phyloP scores from a whole-genome alignment of 2,113 vertebrate species.

The Choloepus hoffmanni region DNA sequence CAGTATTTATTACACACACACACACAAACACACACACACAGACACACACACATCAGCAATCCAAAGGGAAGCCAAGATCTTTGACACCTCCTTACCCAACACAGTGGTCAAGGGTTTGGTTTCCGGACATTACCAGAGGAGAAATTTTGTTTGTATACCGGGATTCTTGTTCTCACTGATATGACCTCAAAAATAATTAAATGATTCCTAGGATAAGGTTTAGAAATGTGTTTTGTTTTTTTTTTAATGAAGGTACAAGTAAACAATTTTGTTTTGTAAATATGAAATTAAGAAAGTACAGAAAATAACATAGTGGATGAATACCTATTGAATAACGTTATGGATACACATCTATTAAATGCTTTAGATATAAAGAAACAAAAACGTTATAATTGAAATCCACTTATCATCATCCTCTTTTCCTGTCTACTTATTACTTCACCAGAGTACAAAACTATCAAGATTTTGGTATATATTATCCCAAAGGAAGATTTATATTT shows the following conservation, averaged over 20 bases:
- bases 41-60: too few relatives aligned
- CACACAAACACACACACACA: too few relatives aligned
- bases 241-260: not conserved
- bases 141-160: not conserved
- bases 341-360: not conserved
- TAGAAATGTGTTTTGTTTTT: not conserved
- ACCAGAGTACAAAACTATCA: not conserved
- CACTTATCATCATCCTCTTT: not conserved
- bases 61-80: not conserved
- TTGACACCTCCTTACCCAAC: not conserved
- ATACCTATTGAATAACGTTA: too few relatives aligned
- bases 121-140: not conserved
- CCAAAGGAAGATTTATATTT: not conserved
- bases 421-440: not conserved
- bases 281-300: constrained; percentile 15
- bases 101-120: not conserved
- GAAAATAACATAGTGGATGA: not conserved
- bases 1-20: too few relatives aligned
- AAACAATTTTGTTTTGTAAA: not conserved
- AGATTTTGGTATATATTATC: not conserved
- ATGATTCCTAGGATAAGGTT: not conserved
- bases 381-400: not conserved
- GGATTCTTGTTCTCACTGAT: not conserved
- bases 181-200: not conserved
- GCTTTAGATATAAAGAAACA: not conserved